These are phyloP conservation scores for Sterrhoptilus dennistouni DNA, from an alignment of 2,113 vertebrate species.

Conservation along the genomic window DNA sequence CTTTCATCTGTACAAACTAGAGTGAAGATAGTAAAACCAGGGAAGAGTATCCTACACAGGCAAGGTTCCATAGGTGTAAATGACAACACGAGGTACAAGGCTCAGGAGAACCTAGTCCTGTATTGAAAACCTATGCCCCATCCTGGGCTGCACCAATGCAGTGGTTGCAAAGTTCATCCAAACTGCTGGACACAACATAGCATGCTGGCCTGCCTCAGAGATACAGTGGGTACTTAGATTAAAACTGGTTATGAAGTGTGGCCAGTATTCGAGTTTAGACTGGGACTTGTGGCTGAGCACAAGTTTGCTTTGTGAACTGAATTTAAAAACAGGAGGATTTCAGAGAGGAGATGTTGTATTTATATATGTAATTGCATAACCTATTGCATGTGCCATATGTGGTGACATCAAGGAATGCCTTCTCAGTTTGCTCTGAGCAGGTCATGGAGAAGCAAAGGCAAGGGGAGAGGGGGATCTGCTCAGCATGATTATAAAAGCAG, in stretches of 20 bases:
- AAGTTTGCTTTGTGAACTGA: neutral
- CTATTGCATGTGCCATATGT: neutral
- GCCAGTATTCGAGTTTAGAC: neutral
- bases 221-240: neutral
- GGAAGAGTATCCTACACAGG: neutral
- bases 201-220: neutral
- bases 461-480: neutral
- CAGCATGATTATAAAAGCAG: neutral
- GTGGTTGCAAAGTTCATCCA: neutral
- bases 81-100: neutral
- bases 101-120: neutral
- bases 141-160: neutral
- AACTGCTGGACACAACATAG: neutral
- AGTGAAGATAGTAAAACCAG: neutral
- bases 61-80: neutral
- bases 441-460: neutral
- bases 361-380: neutral
- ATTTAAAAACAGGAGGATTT: neutral
- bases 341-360: neutral
- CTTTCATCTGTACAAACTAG: neutral
- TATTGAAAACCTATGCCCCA: neutral
- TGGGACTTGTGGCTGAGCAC: neutral
- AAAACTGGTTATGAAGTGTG: neutral
- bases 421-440: neutral
- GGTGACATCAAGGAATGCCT: neutral